Percentiles rank a stretch among this genome's conserved stretches.
Evolutionary conservation across 2,888 invertebrate species (phyloP).

Genomic region (Mesopsocus fuscifrons): DNA sequence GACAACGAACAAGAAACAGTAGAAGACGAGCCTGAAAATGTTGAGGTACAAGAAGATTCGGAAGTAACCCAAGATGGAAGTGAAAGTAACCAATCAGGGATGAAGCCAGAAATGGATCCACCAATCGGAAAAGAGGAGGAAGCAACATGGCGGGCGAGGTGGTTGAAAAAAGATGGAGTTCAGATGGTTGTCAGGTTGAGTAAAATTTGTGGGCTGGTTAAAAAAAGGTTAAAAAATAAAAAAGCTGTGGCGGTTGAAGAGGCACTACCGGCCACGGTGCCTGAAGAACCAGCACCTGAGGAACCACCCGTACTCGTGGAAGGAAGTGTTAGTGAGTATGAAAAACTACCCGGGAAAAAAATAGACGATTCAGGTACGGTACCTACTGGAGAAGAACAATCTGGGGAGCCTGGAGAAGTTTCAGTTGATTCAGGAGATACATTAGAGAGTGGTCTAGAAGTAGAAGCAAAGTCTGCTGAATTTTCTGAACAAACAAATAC

Average conservation of each 20-base stretch:
- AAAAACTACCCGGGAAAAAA: slow-evolving; percentile 6
- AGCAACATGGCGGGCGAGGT: slow-evolving; percentile 15
- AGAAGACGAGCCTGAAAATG: background rate
- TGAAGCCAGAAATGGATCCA: no score
- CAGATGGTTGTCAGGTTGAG: slow-evolving; percentile 18
- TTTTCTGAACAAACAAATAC: background rate
- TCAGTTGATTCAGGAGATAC: no score
- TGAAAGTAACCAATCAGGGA: slow-evolving; percentile 5
- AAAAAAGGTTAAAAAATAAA: slow-evolving; percentile 16
- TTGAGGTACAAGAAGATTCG: background rate
- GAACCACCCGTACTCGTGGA: slow-evolving; percentile 8
- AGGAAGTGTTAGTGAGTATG: slow-evolving; percentile 13
- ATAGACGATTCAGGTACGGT: background rate
- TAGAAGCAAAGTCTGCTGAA: background rate
- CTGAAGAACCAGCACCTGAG: background rate
- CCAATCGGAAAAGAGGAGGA: slow-evolving; percentile 7
- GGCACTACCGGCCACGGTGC: background rate
- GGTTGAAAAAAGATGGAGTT: slow-evolving; percentile 18
- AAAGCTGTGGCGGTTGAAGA: background rate
- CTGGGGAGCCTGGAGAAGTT: no score
- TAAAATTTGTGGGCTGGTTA: slow-evolving; percentile 18
- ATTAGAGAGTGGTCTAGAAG: no score
- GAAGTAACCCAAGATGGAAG: slow-evolving; percentile 9
- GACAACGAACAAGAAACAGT: slow-evolving; percentile 10
- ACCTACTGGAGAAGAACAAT: no score